These are phyloP conservation scores for Zosterops hypoxanthus DNA, from an alignment of 2,113 vertebrate species.

Conservation along the genomic window DNA sequence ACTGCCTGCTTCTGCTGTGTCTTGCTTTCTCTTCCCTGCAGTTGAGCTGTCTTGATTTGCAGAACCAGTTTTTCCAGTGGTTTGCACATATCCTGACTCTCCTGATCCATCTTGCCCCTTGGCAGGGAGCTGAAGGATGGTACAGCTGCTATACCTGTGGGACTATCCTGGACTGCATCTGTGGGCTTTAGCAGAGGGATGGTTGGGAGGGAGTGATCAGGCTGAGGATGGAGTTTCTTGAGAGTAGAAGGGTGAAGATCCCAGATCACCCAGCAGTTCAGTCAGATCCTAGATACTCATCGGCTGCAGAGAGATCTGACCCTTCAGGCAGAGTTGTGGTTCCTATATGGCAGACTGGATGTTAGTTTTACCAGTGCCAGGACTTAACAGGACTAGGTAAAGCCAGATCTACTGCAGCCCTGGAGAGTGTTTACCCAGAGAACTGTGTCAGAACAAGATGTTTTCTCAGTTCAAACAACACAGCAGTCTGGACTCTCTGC, in stretches of 20 bases:
- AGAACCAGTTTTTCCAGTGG: neutral
- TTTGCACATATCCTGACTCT: neutral
- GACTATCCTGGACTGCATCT: neutral
- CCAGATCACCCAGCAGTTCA: neutral
- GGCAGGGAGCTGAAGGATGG: neutral
- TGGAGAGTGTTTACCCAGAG: neutral
- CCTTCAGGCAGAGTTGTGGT: neutral
- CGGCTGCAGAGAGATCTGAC: neutral
- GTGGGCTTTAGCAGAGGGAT: neutral
- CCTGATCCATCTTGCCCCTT: neutral
- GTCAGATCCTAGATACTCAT: neutral
- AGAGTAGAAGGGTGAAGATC: neutral
- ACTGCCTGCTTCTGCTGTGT: neutral
- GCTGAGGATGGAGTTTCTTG: neutral
- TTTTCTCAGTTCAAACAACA: neutral
- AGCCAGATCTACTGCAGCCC: neutral
- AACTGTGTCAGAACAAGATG: neutral
- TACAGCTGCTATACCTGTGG: rapidly evolving
- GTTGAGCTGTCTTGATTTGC: neutral
- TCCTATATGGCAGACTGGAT: neutral
- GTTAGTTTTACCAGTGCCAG: neutral
- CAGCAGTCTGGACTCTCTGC: neutral
- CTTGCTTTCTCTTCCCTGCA: neutral
- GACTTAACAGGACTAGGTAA: neutral
- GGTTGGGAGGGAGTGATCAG: neutral